phyloP scores from a whole-genome alignment of 2,797 vertebrate genomes.

The Scleropages formosus region DNA sequence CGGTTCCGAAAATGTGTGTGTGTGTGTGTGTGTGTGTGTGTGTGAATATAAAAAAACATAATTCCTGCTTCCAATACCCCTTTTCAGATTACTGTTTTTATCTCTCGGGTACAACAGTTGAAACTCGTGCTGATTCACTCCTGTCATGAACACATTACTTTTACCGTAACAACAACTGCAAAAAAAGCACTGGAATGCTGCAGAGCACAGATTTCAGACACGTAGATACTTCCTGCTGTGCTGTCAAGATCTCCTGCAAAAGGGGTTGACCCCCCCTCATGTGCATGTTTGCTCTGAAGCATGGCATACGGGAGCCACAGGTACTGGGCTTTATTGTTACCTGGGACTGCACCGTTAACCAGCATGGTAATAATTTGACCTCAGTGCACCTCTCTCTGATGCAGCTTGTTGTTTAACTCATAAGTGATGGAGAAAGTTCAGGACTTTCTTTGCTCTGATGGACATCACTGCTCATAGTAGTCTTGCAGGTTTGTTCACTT shows the following conservation, averaged over 20 bases:
- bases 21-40: too few species aligned
- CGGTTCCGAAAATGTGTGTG: too few species aligned
- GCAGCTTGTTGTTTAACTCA: too few species aligned
- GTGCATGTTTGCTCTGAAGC: background rate
- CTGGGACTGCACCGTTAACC: background rate
- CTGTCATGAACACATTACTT: background rate
- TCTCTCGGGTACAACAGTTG: too few species aligned
- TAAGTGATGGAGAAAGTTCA: too few species aligned
- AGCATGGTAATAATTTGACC: too few species aligned
- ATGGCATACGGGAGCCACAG: background rate
- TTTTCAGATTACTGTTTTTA: too few species aligned
- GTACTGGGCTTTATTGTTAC: background rate
- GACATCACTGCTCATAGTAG: background rate
- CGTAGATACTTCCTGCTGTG: background rate
- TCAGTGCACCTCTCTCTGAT: too few species aligned
- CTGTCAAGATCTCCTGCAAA: background rate
- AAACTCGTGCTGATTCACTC: background rate
- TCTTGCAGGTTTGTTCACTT: background rate
- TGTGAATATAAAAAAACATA: too few species aligned
- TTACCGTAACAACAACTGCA: background rate
- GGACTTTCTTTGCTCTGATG: background rate
- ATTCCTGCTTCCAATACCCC: too few species aligned
- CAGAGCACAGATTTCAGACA: background rate
- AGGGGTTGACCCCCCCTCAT: background rate
- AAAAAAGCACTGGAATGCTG: slow-evolving; percentile 10